Evolutionary conservation across 1,140 invertebrate species (phyloP).

Genomic region (Drosophila prosaltans): DNA sequence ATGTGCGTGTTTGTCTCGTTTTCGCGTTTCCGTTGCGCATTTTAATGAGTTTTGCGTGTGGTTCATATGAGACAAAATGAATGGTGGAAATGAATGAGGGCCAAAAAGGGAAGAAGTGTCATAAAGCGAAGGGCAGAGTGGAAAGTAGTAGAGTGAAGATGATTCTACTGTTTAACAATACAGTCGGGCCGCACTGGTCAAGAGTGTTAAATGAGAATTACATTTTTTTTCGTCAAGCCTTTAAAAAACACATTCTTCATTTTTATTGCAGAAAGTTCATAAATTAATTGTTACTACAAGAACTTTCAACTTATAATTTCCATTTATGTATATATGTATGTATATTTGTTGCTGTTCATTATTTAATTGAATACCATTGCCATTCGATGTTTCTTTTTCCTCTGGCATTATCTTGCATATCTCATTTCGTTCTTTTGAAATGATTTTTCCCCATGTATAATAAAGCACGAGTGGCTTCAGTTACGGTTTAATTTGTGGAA

Average conservation of each 20-base stretch:
- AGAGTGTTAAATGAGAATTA: background rate
- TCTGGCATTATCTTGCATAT: background rate
- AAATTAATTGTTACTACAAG: conserved; percentile 3
- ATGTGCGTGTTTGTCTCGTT: conserved; percentile 24
- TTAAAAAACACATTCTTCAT: background rate
- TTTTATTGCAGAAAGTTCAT: background rate
- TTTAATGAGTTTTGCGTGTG: conserved; percentile 51
- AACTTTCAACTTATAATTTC: background rate
- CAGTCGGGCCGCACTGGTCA: background rate
- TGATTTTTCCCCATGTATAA: background rate
- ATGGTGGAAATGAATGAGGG: too few species aligned
- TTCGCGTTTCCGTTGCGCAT: conserved; percentile 44
- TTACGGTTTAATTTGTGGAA: conserved; percentile 33
- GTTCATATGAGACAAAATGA: background rate
- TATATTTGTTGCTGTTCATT: background rate
- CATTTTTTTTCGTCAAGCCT: background rate
- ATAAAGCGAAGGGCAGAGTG: background rate
- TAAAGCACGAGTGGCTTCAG: background rate
- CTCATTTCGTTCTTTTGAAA: background rate
- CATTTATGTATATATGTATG: background rate
- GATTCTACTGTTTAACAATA: background rate
- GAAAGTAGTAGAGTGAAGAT: background rate
- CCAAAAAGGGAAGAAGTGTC: background rate
- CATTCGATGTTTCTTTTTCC: background rate
- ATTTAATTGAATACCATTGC: background rate